Evolutionary conservation across 92 coral and sea anemone species (phyloP), one percentile per base, ranked within the genome.

Genomic region (Ricordea florida): DNA sequence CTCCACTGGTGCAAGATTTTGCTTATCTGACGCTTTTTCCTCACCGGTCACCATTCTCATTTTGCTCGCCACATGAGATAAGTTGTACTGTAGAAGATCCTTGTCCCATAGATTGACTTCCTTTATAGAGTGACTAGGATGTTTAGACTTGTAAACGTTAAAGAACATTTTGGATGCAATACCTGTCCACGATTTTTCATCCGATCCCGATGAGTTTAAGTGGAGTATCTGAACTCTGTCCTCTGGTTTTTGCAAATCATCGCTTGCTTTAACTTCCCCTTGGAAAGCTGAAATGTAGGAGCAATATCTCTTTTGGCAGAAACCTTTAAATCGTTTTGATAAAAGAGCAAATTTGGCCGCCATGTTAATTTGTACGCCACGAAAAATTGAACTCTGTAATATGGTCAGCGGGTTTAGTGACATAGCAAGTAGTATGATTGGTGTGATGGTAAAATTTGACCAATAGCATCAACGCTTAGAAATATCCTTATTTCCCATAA

Each of bases 21-120:
- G 72, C 51, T 72, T 80, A 72, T 96, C 99, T 2, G 85, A 83
- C 31, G 81, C 69, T 31, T 34, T 62, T 21, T 79, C 85, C 37
- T 86, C 79, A 0, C 96, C 97, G 2, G 89, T 59, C 20, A 87
- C 93, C 92, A 92, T 82, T 68, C 99, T 60, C 97, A 96, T 92
- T 83, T 96, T 96, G 68, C 99, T 96, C 20, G 87, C 89, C 34
- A 96, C 99, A 27, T 96, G 97, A 4, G 99, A 89, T 62, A 96
- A 73, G 75, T 87, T 75, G 57, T 79, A 92, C 62, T 84, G 85
- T 15, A 96, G 89, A 70, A 96, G 74, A 21, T 89, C 85, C 25
- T 82, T 76, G 72, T 96, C 97, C 99, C 99, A 96, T 10, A 96
- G 87, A 57, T 96, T 89, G 20, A 96, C 63, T 66, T 92, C 99